Percentiles rank a stretch among this genome's conserved stretches.
These are phyloP conservation scores for Macrobrachium rosenbergii DNA, from an alignment of 1,140 invertebrate genomes.

Conservation along the genomic window DNA sequence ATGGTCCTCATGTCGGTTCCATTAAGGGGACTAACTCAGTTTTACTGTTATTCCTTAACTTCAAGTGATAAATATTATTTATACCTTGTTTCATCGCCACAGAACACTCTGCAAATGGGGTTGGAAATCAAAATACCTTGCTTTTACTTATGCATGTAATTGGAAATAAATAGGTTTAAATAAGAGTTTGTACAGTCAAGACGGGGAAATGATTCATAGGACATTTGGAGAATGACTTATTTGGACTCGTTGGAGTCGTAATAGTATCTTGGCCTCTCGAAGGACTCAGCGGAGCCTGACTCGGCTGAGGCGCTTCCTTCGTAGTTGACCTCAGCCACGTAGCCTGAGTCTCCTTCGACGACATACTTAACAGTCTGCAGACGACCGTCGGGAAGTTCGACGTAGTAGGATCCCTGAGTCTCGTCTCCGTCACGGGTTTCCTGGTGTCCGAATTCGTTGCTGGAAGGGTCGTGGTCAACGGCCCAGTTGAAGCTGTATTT, in stretches of 20 bases:
- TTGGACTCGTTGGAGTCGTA: slow-evolving; percentile 19
- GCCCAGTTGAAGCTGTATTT: slow-evolving; percentile 4
- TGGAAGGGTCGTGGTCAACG: not conserved
- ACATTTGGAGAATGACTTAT: not conserved
- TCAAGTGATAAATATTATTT: too few species aligned
- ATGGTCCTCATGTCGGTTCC: not conserved
- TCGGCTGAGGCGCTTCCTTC: not conserved
- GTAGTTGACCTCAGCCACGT: slow-evolving; percentile 14
- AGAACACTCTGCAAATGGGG: too few species aligned
- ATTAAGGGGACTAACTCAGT: too few species aligned
- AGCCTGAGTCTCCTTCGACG: slow-evolving; percentile 9
- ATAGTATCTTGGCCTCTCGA: not conserved
- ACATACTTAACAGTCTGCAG: slow-evolving; percentile 1
- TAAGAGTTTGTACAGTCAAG: too few species aligned
- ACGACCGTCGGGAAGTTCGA: not conserved
- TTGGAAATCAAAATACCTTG: too few species aligned
- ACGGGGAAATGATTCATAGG: too few species aligned
- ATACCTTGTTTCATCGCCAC: too few species aligned
- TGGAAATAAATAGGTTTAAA: too few species aligned
- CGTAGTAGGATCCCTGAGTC: slow-evolving; percentile 9
- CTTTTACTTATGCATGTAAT: too few species aligned
- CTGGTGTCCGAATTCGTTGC: slow-evolving; percentile 22
- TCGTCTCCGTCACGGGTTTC: slow-evolving; percentile 7
- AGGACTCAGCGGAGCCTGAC: not conserved
- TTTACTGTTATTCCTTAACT: too few species aligned